Base-by-base conservation (phyloP, 2,113 vertebrate genomes). In the Clinocottus analis region DNA sequence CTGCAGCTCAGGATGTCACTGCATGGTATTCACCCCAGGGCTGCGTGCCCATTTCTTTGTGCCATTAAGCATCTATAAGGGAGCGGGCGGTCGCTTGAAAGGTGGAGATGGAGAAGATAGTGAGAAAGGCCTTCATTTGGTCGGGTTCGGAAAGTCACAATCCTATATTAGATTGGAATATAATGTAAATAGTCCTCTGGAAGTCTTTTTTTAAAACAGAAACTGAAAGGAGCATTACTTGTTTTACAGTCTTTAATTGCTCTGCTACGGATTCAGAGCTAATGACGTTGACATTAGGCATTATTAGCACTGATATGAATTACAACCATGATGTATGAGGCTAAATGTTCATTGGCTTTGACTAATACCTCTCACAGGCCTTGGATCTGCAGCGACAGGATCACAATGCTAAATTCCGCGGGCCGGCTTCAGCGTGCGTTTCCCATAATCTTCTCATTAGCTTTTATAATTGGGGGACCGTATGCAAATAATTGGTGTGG, bases 401-500 rank as follows among this genome's bases (percentile, higher is more conserved):
- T 79, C 85, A 93, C 92, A 92, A 92, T 88, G 64, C 78, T 27
- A 84, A 79, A 90, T 89, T 90, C 83, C 72, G 35, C 25, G 25
- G 62, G 80, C 43, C 11, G 47, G 83, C 79, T 79, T 62, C 71
- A 72, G 82, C 87, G 79, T 74, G 87, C 70, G 61, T 87, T 85
- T 85, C 84, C 90, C 85, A 88, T 92, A 91, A 93, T 92, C 87
- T 86, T 84, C 90, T 93, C 89, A 93, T 94, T 94, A 93, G 85
- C 72, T 87, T 92, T 91, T 90, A 93, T 91, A 94, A 94, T 92
- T 91, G 90, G 51, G 80, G 87, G 71, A 64, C 53, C 71, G 65
- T 87, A 94, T 94, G 93, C 92, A 93, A 93, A 95, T 94, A 89
- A 94, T 87, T 88, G 77, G 77, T 76, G 80, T 91, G 72, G 80